Percentiles rank a stretch among this genome's conserved stretches.
Conservation (phyloP, 1,140 invertebrate genomes). For the Diachasma alloeum region DNA sequence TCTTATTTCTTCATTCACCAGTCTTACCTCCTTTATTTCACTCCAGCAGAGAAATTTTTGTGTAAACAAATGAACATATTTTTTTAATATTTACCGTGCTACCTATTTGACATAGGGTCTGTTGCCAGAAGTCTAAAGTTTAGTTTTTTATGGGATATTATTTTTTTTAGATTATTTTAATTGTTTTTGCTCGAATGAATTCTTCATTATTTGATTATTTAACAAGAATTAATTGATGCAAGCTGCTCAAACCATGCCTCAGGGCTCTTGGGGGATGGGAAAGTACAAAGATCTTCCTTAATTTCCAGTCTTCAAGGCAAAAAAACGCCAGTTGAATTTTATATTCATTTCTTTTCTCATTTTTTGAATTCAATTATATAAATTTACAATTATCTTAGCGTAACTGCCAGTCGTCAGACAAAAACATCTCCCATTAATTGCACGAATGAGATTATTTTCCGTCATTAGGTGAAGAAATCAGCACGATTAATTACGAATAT, state of each 20-base stretch:
- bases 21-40: slow-evolving; percentile 20
- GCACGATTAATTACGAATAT: neutral
- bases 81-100: slow-evolving; percentile 1
- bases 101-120: slow-evolving; percentile 34
- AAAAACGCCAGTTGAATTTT: neutral
- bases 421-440: neutral
- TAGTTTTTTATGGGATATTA: slow-evolving; percentile 52
- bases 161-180: slow-evolving; percentile 21
- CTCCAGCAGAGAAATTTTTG: neutral
- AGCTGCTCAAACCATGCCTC: slow-evolving; percentile 43
- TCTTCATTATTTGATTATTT: slow-evolving; percentile 41
- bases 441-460: neutral
- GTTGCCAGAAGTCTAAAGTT: slow-evolving; percentile 49
- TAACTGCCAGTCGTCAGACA: neutral
- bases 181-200: slow-evolving; percentile 17
- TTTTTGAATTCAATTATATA: slow-evolving; percentile 25
- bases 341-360: neutral
- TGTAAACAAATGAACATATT: slow-evolving; percentile 13
- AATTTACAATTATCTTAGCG: neutral
- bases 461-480: neutral
- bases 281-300: slow-evolving; percentile 40
- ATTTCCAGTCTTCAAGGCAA: neutral
- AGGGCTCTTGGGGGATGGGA: slow-evolving; percentile 20
- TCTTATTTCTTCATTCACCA: slow-evolving; percentile 46
- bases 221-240: slow-evolving; percentile 30